Evolutionary conservation across 2,888 invertebrate species (phyloP), one percentile per base, ranked within the genome.

Genomic region (Ormyrus nitidulus): DNA sequence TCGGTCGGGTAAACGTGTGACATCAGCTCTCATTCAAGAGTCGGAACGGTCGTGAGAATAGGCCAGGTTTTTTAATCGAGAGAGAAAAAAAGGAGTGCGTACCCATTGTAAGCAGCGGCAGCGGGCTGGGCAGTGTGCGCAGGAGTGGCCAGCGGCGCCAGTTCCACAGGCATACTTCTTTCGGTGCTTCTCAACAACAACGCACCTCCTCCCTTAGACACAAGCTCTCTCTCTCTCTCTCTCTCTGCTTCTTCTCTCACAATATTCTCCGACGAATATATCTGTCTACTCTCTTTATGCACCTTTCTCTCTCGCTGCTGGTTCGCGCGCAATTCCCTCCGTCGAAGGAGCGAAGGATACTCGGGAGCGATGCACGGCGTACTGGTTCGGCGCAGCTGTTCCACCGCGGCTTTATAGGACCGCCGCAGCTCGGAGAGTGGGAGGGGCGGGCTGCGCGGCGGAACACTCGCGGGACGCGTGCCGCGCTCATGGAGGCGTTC

Each of bases 101-200:
- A 88, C 86, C 86, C 85, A 80, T 82, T 86, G 49, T 80, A 86
- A 19, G 65, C 34, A 4, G 34, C 34, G 34, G 34, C 34, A 4
- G 34, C 78, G 51, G 80, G 83, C 44, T 84, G 53, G 0, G 69
- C 13, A 61, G 83, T 84, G 68, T 86, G 87, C 46, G 84, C 80
- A 61, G 85, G 79, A 6, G 86, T 81, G 4, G 85, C 72, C 34
- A 86, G 82, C 19, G 87, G 70, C 66, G 85, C 88, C 76, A 89
- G 79, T 81, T 89, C 89, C 48, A 89, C 84, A 11, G 89, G 89
- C 89, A 89, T 89, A 34, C 34, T 34, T 34, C 34, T 34, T 34
- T 34, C 34, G 34, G 34, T 56, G 64, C 71, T 70, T 75, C 34
- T 72, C 79, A 34, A 4, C 34, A 34, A 34, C 34, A 4, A 34